Evolutionary conservation across 2,888 invertebrate genomes (phyloP), one percentile per base, ranked within the genome.

Genomic region (Latrodectus elegans): DNA sequence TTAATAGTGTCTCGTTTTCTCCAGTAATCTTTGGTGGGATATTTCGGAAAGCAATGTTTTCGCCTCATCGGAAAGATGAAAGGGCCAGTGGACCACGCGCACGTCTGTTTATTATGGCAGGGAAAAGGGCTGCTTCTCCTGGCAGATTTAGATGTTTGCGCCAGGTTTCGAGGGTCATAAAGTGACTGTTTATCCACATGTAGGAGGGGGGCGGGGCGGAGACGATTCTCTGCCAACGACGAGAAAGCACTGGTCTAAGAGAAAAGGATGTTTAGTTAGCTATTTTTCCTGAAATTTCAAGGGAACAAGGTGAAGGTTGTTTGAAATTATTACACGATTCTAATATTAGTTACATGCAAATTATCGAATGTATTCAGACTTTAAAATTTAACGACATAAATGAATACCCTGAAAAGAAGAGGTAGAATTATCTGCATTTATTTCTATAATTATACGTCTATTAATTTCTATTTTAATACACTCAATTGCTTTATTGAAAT

Each of bases 91-190:
- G 60, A 15, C 60, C 71, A 38, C 38, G 52, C n/a, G 11, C 70
- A 38, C 22, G 1, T 22, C 22, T 80, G 76, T 86, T 86, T 80
- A 80, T 86, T 86, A 75, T 86, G 71, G 17, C 49, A 64, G 55
- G 67, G 64, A 15, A 70, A 38, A 70, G 8, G 38, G 51, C 52
- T 71, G 65, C n/a, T 26, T 67, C 77, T 52, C 60, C 15, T 26
- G 51, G 38, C 79, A 71, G 80, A 75, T 80, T 71, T 75, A 73
- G 78, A 53, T 78, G 78, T 78, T 82, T 82, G 74, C 51, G 11
- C 49, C n/a, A 53, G n/a, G 14, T 8, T 60, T 55, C 49, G 26
- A 51, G 55, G 73, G 17, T 51, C 51, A 2, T 67, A 64, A 49
- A 26, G 49, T 22, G 67, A 49, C 14, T 77, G 67, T 77, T 77